Conservation (phyloP, 2,113 vertebrate species). For the Rhodinocichla rosea region DNA sequence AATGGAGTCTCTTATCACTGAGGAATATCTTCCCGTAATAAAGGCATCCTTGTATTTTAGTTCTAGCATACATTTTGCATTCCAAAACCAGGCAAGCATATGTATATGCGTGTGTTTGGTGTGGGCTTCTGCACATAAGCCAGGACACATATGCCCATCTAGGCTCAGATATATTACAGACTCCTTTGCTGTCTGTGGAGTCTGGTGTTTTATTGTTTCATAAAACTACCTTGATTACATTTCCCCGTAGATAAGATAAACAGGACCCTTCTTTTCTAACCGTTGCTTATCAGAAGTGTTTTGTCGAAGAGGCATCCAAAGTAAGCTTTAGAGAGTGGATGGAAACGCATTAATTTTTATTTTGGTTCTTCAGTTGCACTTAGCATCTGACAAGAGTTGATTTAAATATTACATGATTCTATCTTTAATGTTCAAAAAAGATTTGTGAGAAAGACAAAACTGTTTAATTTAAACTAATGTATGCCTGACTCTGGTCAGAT, state of each 20-base stretch:
- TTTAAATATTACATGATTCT: slow-evolving; percentile 56
- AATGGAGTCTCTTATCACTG: neutral
- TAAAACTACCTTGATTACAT: slow-evolving; percentile 48
- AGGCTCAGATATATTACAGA: neutral
- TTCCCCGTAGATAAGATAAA: slow-evolving; percentile 48
- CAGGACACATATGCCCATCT: neutral
- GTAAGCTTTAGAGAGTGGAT: neutral
- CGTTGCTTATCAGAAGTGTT: slow-evolving; percentile 15
- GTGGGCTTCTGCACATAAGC: neutral
- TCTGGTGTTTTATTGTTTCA: slow-evolving; percentile 45
- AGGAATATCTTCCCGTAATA: neutral
- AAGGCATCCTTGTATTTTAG: neutral
- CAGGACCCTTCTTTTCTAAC: slow-evolving; percentile 2
- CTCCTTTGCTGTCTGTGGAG: neutral
- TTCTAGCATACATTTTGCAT: neutral
- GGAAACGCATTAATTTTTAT: slow-evolving; percentile 7
- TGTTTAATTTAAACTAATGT: slow-evolving; percentile 54
- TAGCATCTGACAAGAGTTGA: slow-evolving; percentile 15
- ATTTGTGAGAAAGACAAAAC: slow-evolving; percentile 24
- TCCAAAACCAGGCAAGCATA: neutral
- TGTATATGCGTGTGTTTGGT: neutral
- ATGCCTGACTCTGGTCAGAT: slow-evolving; percentile 60
- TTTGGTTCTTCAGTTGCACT: slow-evolving; percentile 24
- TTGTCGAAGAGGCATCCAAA: slow-evolving; percentile 1
- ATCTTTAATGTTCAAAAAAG: slow-evolving; percentile 46